Conservation (phyloP, 2,888 invertebrate genomes). For the Eristalis arbustorum region DNA sequence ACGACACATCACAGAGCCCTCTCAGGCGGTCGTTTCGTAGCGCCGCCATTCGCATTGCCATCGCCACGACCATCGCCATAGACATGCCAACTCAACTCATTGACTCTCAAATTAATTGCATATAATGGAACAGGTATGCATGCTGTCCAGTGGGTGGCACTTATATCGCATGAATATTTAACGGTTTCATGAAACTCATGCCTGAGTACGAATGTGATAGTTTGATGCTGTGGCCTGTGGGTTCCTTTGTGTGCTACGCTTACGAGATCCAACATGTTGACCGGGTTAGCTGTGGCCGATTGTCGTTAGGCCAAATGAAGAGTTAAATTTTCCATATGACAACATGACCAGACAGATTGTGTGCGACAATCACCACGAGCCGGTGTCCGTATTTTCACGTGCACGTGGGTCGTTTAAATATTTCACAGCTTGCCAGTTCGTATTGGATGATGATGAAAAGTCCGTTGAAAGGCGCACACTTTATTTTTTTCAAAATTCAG, state of each 20-base stretch:
- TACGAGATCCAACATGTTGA: constrained; percentile 38
- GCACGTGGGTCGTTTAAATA: constrained; percentile 52
- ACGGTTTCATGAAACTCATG: constrained; percentile 48
- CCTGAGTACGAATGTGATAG: background rate
- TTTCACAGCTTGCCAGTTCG: constrained; percentile 8
- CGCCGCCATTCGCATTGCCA: background rate
- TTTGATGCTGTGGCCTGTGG: constrained; percentile 16
- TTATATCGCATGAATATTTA: constrained; percentile 64
- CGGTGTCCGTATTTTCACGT: constrained; percentile 37
- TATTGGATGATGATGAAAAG: too few species aligned
- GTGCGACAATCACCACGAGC: constrained; percentile 38
- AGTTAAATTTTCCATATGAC: constrained; percentile 53
- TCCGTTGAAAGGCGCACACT: too few species aligned
- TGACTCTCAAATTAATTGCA: constrained; percentile 56
- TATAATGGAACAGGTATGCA: constrained; percentile 51
- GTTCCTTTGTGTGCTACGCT: background rate
- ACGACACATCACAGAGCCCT: background rate
- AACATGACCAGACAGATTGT: constrained; percentile 43
- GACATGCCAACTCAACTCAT: constrained; percentile 43
- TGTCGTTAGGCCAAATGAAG: constrained; percentile 56
- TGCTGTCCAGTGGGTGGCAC: constrained; percentile 35
- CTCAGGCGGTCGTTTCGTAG: background rate
- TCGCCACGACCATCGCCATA: background rate
- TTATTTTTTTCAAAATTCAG: too few species aligned
- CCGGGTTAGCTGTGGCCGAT: constrained; percentile 20